These are phyloP conservation scores for Branchellion lobata DNA, from an alignment of 2,888 invertebrate genomes.

Conservation along the genomic window DNA sequence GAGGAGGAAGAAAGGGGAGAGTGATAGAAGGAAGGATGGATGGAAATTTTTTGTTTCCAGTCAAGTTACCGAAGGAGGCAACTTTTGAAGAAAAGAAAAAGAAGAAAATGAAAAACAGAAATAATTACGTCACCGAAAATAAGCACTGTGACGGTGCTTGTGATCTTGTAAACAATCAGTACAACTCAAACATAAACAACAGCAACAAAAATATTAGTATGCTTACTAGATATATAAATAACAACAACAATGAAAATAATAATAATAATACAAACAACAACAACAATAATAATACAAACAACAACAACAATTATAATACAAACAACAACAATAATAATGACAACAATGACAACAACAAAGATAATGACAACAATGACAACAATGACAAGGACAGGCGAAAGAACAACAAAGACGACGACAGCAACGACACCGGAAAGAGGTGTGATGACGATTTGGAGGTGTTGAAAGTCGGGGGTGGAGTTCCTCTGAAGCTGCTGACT, in stretches of 20 bases:
- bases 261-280: neutral
- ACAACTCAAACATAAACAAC: neutral
- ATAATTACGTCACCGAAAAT: no score
- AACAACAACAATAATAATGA: slow-evolving; percentile 5
- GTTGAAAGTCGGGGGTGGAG: no score
- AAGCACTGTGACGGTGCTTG: no score
- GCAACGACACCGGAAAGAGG: neutral
- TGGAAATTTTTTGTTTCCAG: no score
- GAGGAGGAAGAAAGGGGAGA: no score
- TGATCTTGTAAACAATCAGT: no score
- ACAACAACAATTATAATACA: neutral
- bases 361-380: neutral
- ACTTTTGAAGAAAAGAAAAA: no score
- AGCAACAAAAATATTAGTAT: neutral
- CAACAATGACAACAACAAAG: neutral
- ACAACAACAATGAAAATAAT: neutral
- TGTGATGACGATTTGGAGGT: no score
- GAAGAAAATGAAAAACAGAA: no score
- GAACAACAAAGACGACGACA: neutral
- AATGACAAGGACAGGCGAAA: neutral
- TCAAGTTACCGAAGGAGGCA: no score
- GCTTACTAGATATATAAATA: neutral
- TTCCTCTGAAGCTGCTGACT: no score
- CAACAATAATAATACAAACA: neutral
- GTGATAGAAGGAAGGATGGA: no score